Base-by-base conservation (phyloP, 2,797 vertebrate species). In the Darevskia mixta region DNA sequence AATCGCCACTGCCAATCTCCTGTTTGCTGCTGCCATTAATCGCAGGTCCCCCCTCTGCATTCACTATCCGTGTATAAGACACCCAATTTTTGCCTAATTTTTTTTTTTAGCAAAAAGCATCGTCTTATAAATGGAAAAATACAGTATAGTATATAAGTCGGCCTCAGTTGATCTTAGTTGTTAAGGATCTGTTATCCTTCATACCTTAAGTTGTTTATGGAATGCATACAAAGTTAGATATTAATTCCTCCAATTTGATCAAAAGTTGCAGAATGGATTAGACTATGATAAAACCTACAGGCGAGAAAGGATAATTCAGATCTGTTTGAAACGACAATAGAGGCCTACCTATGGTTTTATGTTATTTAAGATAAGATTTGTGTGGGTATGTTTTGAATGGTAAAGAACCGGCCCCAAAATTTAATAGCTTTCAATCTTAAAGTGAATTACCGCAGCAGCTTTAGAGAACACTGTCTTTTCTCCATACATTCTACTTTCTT, bases 371-470 rank as follows among this genome's bases (percentile, higher is more conserved):
- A 5, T 77, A 35, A 78, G 49, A 5, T 32, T 15, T 45, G 67
- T 80, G 4, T 64, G 6, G 17, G 61, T 79, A 29, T 43, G 41
- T 43, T 49, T 71, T 66, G 20, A 73, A 49, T 64, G 17, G 20
- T 79, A 79, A 58, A 35, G 29, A 67, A 84, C 72, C 29, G 49
- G n/a, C 64, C n/a, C 75, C 71, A 49, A 80, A 81, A 85, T 49
- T 11, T 80, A 80, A 88, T 64, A 79, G 25, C 41, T 49, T 88
- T 55, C n/a, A 73, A 23, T 43, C 23, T 85, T 73, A 80, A 72
- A 85, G 35, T 88, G 69, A 85, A 88, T 80, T 85, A 41, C 5
- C 3, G 11, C 49, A 32, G 41, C 35, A 45, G n/a, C 9, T 79
- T 83, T 69, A 78, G 23, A 27, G 45, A 49, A 43, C 69, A 25